A percentile compares a stretch with the other conserved stretches of the same genome.
Evolutionary conservation across 1,140 invertebrate genomes (phyloP).

Genomic region (Holcopasites calliopsidis): DNA sequence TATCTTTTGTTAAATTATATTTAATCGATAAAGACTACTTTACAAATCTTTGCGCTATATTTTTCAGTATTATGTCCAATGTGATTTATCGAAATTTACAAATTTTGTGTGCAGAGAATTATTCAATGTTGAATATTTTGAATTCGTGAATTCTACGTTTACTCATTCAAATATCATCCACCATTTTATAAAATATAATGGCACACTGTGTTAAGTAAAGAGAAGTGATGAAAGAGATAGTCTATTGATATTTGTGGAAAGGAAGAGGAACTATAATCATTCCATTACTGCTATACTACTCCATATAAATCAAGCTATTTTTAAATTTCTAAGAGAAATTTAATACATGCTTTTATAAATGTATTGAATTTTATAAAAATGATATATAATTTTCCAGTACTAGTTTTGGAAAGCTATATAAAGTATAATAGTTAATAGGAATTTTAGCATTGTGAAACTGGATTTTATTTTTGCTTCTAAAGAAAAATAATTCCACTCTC

Average conservation of each 20-base stretch:
- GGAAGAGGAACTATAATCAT: constrained; percentile 10
- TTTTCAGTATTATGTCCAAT: background rate
- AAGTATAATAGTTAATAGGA: no score
- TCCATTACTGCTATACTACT: constrained; percentile 25
- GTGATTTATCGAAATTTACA: background rate
- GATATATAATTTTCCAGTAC: constrained; percentile 23
- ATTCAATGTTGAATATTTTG: background rate
- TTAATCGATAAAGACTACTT: constrained; percentile 5
- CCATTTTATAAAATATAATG: constrained; percentile 35
- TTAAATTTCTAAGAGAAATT: background rate
- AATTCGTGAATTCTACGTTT: background rate
- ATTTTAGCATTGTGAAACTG: background rate
- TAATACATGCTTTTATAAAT: constrained; percentile 1
- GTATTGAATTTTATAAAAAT: constrained; percentile 9
- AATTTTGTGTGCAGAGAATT: background rate
- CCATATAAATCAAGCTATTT: background rate
- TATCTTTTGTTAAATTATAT: constrained; percentile 19
- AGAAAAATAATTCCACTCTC: background rate
- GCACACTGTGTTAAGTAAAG: constrained; percentile 17
- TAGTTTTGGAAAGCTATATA: no score
- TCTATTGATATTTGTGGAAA: constrained; percentile 7
- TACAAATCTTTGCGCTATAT: background rate
- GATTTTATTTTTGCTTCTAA: background rate
- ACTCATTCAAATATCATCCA: constrained; percentile 30
- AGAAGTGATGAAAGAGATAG: constrained; percentile 7